phyloP scores from a whole-genome alignment of 1,140 invertebrate genomes.

The Drosophila rufa region DNA sequence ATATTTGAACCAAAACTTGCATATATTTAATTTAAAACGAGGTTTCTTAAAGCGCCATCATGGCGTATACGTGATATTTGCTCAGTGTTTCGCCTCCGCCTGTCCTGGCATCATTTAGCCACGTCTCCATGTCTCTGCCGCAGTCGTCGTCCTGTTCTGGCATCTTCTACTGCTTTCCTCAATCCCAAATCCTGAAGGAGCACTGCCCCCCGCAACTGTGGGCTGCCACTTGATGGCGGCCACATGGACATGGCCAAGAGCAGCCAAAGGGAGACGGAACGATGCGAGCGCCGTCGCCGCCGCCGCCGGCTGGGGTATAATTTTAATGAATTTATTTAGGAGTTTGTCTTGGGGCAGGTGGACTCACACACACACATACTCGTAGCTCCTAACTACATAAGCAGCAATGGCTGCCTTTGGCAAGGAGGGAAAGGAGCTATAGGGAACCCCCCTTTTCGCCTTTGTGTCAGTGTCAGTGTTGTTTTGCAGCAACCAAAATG shows the following conservation, averaged over 20 bases:
- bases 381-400: constrained; percentile 12
- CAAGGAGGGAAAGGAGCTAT: no score
- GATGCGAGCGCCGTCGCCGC: not conserved
- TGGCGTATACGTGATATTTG: constrained; percentile 29
- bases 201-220: constrained; percentile 63
- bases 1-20: no score
- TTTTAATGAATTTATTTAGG: constrained; percentile 84
- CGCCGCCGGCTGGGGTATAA: constrained; percentile 59
- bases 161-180: constrained; percentile 16
- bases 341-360: constrained; percentile 64
- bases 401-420: constrained; percentile 10
- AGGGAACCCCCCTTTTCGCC: not conserved
- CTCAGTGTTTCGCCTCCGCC: not conserved
- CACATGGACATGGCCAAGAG: constrained; percentile 47
- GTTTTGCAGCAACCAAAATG: constrained; percentile 82
- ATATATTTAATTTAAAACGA: not conserved
- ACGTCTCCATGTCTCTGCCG: not conserved
- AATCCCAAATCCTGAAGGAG: constrained; percentile 14
- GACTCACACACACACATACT: constrained; percentile 14
- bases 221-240: constrained; percentile 80
- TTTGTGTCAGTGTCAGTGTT: constrained; percentile 49
- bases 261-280: constrained; percentile 2
- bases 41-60: not conserved
- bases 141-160: constrained; percentile 17
- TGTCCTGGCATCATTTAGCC: not conserved